These are phyloP conservation scores for Drosophila subpulchrella DNA, from an alignment of 1,140 invertebrate genomes.

Conservation along the genomic window DNA sequence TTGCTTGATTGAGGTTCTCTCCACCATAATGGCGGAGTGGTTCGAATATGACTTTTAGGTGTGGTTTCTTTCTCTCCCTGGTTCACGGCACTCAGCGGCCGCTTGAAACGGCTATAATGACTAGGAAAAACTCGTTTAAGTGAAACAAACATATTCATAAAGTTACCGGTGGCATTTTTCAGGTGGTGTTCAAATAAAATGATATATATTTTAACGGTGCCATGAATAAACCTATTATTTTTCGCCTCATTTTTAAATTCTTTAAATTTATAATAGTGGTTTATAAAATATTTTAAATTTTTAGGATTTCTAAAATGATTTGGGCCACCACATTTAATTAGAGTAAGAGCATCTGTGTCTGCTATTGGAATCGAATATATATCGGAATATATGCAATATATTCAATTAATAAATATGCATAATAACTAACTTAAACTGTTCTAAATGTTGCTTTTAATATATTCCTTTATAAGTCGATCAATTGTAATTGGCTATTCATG, in stretches of 20 bases:
- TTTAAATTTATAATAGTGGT: too few relatives aligned
- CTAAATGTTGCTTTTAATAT: background rate
- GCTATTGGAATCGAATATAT: background rate
- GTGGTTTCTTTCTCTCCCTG: constrained; percentile 20
- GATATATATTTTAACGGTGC: background rate
- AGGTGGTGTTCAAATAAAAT: background rate
- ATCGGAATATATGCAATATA: too few relatives aligned
- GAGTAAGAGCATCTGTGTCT: too few relatives aligned
- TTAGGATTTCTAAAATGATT: too few relatives aligned
- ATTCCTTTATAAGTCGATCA: constrained; percentile 3
- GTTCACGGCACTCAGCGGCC: constrained; percentile 7
- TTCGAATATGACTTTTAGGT: constrained; percentile 23
- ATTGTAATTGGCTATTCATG: background rate
- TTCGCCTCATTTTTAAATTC: too few relatives aligned
- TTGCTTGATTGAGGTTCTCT: constrained; percentile 55
- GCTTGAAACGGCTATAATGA: constrained; percentile 26
- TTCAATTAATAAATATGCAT: background rate
- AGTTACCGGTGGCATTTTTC: background rate
- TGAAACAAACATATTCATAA: constrained; percentile 1
- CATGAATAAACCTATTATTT: too few relatives aligned
- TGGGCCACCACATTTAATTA: too few relatives aligned
- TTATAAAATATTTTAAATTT: too few relatives aligned
- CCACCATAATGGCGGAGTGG: constrained; percentile 16
- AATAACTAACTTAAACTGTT: background rate
- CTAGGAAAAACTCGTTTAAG: constrained; percentile 9